These are phyloP conservation scores for Leguminivora glycinivorella DNA, from an alignment of 1,140 invertebrate species.

Conservation along the genomic window DNA sequence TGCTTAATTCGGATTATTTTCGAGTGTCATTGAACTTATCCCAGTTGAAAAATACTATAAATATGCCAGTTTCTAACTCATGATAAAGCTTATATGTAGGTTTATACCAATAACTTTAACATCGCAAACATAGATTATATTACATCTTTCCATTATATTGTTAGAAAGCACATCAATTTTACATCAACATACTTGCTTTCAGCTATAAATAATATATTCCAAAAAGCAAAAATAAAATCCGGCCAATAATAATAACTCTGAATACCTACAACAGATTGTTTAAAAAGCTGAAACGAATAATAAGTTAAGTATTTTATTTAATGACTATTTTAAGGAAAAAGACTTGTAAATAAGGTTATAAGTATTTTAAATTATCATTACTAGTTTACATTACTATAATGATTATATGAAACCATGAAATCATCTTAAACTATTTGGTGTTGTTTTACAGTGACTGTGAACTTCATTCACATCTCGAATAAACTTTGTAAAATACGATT, in stretches of 20 bases:
- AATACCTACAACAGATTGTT: neutral
- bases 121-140: slow-evolving; percentile 59
- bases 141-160: slow-evolving; percentile 35
- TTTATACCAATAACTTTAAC: slow-evolving; percentile 64
- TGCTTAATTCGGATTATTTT: no score
- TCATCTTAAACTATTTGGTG: slow-evolving; percentile 68
- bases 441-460: slow-evolving; percentile 70
- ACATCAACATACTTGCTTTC: slow-evolving; percentile 35
- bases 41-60: no score
- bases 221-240: slow-evolving; percentile 21
- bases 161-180: slow-evolving; percentile 45
- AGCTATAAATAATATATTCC: slow-evolving; percentile 31
- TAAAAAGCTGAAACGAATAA: neutral
- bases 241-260: neutral
- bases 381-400: slow-evolving; percentile 14
- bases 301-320: neutral
- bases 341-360: neutral
- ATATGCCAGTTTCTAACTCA: no score
- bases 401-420: slow-evolving; percentile 31
- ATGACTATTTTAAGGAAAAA: neutral
- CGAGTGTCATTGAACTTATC: no score
- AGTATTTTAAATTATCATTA: slow-evolving; percentile 14
- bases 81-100: slow-evolving; percentile 36
- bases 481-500: slow-evolving; percentile 58
- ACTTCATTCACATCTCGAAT: slow-evolving; percentile 46